These are phyloP conservation scores for Patiria miniata DNA, from an alignment of 35 echinoderm and acorn worm species.

Conservation along the genomic window DNA sequence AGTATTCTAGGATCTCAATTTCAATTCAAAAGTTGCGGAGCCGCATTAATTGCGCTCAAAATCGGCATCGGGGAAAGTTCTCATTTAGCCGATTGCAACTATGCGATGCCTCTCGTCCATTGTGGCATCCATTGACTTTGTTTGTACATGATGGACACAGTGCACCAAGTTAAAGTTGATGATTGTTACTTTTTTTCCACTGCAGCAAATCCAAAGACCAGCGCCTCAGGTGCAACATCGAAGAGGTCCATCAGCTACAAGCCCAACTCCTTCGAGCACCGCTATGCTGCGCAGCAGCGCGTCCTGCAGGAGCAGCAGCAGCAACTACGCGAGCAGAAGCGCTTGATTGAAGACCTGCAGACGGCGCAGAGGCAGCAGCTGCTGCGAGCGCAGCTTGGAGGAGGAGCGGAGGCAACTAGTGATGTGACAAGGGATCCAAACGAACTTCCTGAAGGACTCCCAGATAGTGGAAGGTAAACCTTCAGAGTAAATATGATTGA, in stretches of 20 bases:
- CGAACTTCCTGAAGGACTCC: too few relatives aligned
- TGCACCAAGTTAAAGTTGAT: too few relatives aligned
- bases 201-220: neutral
- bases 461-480: too few relatives aligned
- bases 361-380: constrained; percentile 64
- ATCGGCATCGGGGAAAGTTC: too few relatives aligned
- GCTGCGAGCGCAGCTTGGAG: constrained; percentile 62
- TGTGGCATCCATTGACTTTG: too few relatives aligned
- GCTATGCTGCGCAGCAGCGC: constrained; percentile 92
- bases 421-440: neutral
- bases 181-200: neutral
- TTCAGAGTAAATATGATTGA: too few relatives aligned
- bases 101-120: too few relatives aligned
- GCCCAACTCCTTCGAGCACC: constrained; percentile 42
- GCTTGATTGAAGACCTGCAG: constrained; percentile 84
- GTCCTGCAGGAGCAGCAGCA: constrained; percentile 79
- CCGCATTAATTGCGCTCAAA: too few relatives aligned
- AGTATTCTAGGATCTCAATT: too few relatives aligned
- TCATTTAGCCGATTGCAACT: too few relatives aligned
- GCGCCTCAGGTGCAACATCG: neutral
- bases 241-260: constrained; percentile 12
- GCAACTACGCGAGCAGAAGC: constrained; percentile 82
- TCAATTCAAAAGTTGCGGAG: too few relatives aligned
- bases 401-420: neutral
- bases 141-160: too few relatives aligned